Conservation (phyloP, 2,797 vertebrate species). For the Gorsachius magnificus region DNA sequence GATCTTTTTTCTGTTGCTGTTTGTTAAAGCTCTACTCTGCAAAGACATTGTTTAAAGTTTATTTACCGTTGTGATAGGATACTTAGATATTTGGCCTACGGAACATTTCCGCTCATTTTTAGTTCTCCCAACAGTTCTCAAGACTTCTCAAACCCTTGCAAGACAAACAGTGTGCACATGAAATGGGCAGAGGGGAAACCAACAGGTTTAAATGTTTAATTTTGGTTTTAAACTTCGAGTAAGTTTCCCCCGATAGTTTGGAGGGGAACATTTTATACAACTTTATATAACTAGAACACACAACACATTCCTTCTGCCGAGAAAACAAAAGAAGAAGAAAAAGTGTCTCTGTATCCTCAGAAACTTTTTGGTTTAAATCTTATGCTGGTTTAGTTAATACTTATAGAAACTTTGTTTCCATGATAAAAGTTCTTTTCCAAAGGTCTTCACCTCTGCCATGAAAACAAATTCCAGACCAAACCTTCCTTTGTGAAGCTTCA, state of each 20-base stretch:
- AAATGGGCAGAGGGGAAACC: not conserved
- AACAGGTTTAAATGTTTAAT: not conserved
- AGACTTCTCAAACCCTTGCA: not conserved
- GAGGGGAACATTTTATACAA: not conserved
- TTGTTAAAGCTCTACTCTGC: not conserved
- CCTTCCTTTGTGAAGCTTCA: not conserved
- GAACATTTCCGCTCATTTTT: not conserved
- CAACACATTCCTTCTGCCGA: not conserved
- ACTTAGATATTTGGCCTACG: not conserved
- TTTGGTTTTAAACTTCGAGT: not conserved
- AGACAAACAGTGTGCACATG: accelerated
- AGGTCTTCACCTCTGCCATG: not conserved
- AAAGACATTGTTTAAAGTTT: not conserved
- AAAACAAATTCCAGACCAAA: not conserved
- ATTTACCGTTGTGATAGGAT: not conserved
- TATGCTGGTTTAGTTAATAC: not conserved
- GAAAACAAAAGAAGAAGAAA: not conserved
- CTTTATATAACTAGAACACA: not conserved
- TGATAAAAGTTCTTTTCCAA: not conserved
- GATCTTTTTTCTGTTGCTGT: not conserved
- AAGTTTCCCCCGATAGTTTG: not conserved
- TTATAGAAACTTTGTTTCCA: not conserved
- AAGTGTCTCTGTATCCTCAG: not conserved
- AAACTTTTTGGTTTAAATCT: not conserved
- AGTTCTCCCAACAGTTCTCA: not conserved